A percentile compares a stretch with the other conserved stretches of the same genome.
These are phyloP conservation scores for Diploptera punctata DNA, from an alignment of 2,888 invertebrate genomes.

Conservation along the genomic window DNA sequence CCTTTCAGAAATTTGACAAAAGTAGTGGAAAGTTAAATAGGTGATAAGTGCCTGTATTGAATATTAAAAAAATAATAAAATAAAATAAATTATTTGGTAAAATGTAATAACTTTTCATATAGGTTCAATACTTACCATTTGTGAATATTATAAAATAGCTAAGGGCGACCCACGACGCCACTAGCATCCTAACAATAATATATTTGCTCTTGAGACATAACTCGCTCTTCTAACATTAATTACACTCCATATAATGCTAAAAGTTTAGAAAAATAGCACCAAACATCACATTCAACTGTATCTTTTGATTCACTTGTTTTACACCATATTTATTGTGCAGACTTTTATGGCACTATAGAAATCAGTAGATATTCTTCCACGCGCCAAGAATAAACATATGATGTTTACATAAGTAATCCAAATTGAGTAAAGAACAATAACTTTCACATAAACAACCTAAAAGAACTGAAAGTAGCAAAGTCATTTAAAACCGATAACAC, in stretches of 20 bases:
- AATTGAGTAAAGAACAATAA: too few species aligned
- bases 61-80: neutral
- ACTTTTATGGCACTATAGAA: neutral
- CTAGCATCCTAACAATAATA: slow-evolving; percentile 32
- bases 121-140: slow-evolving; percentile 24
- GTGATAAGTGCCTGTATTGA: too few species aligned
- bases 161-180: slow-evolving; percentile 36
- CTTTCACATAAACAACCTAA: too few species aligned
- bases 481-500: too few species aligned
- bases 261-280: neutral
- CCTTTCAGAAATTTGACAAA: too few species aligned
- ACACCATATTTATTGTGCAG: neutral
- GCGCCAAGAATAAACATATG: neutral
- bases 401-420: neutral
- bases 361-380: neutral
- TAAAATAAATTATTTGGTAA: neutral
- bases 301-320: neutral
- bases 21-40: too few species aligned
- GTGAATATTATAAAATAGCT: slow-evolving; percentile 24
- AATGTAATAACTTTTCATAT: neutral
- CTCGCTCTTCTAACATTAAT: neutral
- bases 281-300: neutral
- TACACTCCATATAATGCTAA: slow-evolving; percentile 29
- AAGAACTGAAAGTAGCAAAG: too few species aligned
- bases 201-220: slow-evolving; percentile 32